Evolutionary conservation across 2,797 vertebrate species (phyloP), one percentile per base, ranked within the genome.

Genomic region (Pseudopleuronectes americanus): DNA sequence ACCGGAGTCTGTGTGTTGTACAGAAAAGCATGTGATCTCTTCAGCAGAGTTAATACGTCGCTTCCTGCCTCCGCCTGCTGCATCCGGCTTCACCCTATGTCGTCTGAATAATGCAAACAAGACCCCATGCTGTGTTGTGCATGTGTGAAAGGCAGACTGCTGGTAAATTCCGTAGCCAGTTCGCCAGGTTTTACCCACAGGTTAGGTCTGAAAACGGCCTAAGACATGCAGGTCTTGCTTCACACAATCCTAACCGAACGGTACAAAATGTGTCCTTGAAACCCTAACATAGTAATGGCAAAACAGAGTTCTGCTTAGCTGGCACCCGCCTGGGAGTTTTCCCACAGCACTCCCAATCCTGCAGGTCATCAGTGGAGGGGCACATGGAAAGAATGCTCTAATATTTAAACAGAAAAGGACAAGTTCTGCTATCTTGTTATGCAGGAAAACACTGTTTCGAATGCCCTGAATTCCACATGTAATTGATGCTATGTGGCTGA

Each of bases 391-490:
- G 83, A 95, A 95, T 93, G 90, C 87, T 93, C 91, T 81, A 92
- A 92, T 94, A 93, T 90, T 92, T 91, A 87, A 92, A 92, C 85
- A 91, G 92, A 93, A 92, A 91, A 81, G 85, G 87, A 91, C 91
- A 89, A 43, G 81, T 92, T 87, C 91, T 89, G 85, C 83, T 92
- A 90, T 94, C 93, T 93, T 92, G 92, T 93, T 92, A 90, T 81
- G 88, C 88, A 90, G 92, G 90, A 93, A 93, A 94, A 95, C 87
- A 92, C 83, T 84, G 68, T 26, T 83, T 68, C 49, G 36, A 86
- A 95, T 96, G 94, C 94, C 86, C 90, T 59, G 84, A 94, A 96
- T 96, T 96, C 95, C 95, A 92, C 87, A 90, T 84, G 77, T 94
- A 95, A 96, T 92, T 92, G 94, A 95, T 89, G 94, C 92, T 94